Evolutionary conservation across 2,113 vertebrate species (phyloP).

Genomic region (Athene noctua): DNA sequence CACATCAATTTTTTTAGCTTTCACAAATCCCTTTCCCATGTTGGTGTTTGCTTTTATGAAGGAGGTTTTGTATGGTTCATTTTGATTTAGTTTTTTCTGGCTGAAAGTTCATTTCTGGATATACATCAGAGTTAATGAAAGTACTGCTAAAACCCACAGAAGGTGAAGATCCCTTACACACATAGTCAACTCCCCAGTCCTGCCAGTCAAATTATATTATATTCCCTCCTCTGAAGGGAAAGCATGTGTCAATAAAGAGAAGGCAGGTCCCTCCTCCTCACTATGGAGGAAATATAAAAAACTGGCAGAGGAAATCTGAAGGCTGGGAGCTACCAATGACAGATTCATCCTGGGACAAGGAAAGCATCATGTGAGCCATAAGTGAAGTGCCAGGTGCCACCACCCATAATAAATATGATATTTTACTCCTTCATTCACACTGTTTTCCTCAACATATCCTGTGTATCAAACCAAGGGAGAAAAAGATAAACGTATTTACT

Average conservation of each 20-base stretch:
- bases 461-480: not conserved
- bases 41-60: not conserved
- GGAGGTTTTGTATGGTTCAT: rapidly evolving
- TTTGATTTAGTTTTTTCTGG: not conserved
- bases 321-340: not conserved
- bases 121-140: not conserved
- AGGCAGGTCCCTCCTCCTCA: not conserved
- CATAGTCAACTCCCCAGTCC: not conserved
- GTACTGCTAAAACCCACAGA: not conserved
- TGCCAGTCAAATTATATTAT: not conserved
- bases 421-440: not conserved
- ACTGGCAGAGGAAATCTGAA: not conserved
- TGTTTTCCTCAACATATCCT: not conserved
- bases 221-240: not conserved
- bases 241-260: not conserved
- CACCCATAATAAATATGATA: not conserved
- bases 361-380: not conserved
- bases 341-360: not conserved
- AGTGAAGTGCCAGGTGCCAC: not conserved
- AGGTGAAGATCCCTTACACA: not conserved
- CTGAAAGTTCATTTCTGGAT: not conserved
- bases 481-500: not conserved
- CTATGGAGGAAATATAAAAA: not conserved
- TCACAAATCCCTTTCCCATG: not conserved
- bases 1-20: rapidly evolving